Evolutionary conservation across 1,140 invertebrate genomes (phyloP).

Genomic region (Oedothorax gibbosus): DNA sequence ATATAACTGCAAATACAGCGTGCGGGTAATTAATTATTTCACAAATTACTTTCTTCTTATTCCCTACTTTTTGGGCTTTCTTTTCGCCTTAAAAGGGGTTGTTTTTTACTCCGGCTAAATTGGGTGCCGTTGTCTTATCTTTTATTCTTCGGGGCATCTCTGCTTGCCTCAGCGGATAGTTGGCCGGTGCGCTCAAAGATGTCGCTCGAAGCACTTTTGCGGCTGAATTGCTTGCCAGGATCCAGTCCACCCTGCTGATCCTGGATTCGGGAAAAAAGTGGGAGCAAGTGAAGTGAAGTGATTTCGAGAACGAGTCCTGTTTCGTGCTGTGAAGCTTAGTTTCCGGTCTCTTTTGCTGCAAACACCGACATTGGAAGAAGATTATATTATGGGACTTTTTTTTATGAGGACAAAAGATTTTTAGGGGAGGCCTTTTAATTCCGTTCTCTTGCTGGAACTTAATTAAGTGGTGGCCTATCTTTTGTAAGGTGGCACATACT

Average conservation of each 20-base stretch:
- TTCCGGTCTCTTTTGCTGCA: conserved; percentile 23
- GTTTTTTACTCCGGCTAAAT: conserved; percentile 16
- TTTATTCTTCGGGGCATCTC: neutral
- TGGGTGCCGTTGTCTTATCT: conserved; percentile 5
- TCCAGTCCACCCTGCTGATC: conserved; percentile 28
- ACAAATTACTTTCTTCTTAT: conserved; percentile 61
- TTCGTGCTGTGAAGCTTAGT: conserved; percentile 17
- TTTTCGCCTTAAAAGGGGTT: neutral
- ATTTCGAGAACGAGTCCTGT: conserved; percentile 5
- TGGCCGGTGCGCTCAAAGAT: conserved; percentile 28
- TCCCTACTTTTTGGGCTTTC: neutral
- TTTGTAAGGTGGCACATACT: too few species aligned
- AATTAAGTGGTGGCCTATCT: too few species aligned
- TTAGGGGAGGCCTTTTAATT: too few species aligned
- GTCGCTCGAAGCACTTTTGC: conserved; percentile 33
- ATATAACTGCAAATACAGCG: conserved; percentile 61
- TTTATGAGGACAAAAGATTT: too few species aligned
- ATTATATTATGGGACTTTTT: conserved; percentile 13
- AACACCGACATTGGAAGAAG: neutral
- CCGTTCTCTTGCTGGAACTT: too few species aligned
- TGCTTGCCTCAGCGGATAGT: conserved; percentile 44
- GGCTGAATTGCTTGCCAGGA: conserved; percentile 28
- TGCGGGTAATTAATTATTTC: conserved; percentile 61
- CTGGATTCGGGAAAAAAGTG: conserved; percentile 21
- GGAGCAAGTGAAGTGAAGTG: conserved; percentile 5